Percentiles rank a stretch among this genome's conserved stretches.
Evolutionary conservation across 53 echinoderm and acorn worm genomes (phyloP).

Genomic region (Holothuria leucospilota): DNA sequence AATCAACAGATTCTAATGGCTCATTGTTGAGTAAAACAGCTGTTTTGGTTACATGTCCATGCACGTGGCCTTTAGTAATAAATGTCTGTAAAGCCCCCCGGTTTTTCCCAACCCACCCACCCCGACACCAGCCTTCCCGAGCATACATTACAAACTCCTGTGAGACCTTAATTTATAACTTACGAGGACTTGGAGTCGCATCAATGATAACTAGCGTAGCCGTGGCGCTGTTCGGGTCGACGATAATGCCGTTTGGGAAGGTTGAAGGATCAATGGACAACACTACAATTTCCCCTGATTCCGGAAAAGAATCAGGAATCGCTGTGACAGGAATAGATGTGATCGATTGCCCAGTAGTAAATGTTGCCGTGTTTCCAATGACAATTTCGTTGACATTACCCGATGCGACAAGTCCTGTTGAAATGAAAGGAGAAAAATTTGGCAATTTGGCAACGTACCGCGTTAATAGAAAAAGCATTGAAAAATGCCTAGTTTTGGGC

Average conservation of each 20-base stretch:
- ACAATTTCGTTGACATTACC: not conserved
- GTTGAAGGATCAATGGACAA: not conserved
- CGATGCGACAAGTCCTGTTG: not conserved
- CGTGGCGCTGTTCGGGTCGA: slow-evolving; percentile 17
- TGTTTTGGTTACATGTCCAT: no score
- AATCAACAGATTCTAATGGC: no score
- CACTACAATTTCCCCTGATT: not conserved
- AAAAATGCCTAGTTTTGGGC: no score
- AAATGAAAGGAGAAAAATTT: not conserved
- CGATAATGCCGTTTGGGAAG: not conserved
- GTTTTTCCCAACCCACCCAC: no score
- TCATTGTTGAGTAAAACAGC: no score
- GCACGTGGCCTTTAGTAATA: no score
- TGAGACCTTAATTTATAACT: no score
- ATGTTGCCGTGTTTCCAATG: not conserved
- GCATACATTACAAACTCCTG: no score
- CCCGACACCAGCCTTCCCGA: no score
- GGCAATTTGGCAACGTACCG: no score
- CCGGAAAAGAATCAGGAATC: not conserved
- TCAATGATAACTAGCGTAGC: slow-evolving; percentile 2
- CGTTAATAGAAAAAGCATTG: no score
- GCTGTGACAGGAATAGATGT: not conserved
- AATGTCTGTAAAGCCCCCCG: no score
- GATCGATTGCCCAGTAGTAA: not conserved
- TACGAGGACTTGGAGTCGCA: not conserved